Conservation (phyloP, 1,140 invertebrate genomes). For the Orchestia grillus region DNA sequence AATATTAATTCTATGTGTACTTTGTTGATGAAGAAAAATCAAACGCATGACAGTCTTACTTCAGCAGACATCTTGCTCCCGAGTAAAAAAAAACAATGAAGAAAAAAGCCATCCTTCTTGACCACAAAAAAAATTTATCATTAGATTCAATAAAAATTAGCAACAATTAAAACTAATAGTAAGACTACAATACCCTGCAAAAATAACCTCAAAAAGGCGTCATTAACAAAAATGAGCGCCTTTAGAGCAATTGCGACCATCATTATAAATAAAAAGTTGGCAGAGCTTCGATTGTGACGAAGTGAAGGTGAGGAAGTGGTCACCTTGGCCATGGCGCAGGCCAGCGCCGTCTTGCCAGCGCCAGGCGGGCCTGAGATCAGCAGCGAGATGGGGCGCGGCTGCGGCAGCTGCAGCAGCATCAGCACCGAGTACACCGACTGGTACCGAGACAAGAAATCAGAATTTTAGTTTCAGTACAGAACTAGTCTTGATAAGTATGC, state of each 20-base stretch:
- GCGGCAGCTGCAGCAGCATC: slow-evolving; percentile 28
- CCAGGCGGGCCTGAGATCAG: slow-evolving; percentile 22
- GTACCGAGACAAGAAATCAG: not conserved
- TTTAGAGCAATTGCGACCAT: not conserved
- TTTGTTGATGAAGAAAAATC: not conserved
- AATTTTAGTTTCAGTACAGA: not conserved
- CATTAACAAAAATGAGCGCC: not conserved
- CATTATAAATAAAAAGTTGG: no score
- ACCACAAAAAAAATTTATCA: no score
- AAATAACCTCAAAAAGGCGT: not conserved
- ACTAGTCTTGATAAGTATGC: not conserved
- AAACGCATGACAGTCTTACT: not conserved
- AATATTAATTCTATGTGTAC: not conserved
- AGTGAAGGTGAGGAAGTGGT: not conserved
- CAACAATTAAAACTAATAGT: not conserved
- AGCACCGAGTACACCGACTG: slow-evolving; percentile 36
- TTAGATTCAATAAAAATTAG: not conserved
- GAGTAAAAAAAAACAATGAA: not conserved
- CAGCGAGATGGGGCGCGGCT: not conserved
- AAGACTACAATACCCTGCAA: not conserved
- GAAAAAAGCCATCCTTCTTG: not conserved
- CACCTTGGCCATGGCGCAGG: slow-evolving; percentile 25
- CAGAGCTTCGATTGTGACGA: not conserved
- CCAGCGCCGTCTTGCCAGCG: slow-evolving; percentile 19
- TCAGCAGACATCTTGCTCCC: not conserved